Conservation (phyloP, 2,113 vertebrate genomes). For the Lagenorhynchus albirostris region DNA sequence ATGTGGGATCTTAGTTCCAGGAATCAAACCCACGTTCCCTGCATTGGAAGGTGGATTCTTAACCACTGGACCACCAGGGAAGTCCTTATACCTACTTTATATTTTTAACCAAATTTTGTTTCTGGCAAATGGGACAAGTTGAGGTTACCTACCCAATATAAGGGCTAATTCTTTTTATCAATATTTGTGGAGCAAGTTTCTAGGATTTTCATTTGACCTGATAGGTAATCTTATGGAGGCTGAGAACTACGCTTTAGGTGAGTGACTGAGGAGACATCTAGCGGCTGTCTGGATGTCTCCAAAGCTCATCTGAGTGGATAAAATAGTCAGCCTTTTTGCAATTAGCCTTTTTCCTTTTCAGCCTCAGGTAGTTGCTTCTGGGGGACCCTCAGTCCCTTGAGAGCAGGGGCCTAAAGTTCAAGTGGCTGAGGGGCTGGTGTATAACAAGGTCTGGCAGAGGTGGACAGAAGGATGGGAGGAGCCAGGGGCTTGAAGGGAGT, state of each 20-base stretch:
- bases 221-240: not conserved
- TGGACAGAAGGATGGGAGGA: too few relatives aligned
- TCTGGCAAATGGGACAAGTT: not conserved
- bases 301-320: not conserved
- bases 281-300: not conserved
- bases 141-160: not conserved
- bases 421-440: too few relatives aligned
- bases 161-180: not conserved
- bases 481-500: too few relatives aligned
- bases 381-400: too few relatives aligned
- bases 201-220: not conserved
- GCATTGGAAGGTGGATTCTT: not conserved
- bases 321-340: too few relatives aligned
- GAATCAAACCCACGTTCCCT: not conserved
- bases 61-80: not conserved
- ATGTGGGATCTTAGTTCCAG: not conserved
- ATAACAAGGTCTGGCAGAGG: too few relatives aligned
- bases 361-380: too few relatives aligned
- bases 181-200: not conserved
- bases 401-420: too few relatives aligned
- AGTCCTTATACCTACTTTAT: not conserved
- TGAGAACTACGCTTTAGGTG: not conserved
- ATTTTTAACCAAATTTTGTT: not conserved
- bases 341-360: too few relatives aligned
- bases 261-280: not conserved